A percentile compares a stretch with the other conserved stretches of the same genome.
Evolutionary conservation across 2,797 vertebrate genomes (phyloP).

Genomic region (Sparus aurata): DNA sequence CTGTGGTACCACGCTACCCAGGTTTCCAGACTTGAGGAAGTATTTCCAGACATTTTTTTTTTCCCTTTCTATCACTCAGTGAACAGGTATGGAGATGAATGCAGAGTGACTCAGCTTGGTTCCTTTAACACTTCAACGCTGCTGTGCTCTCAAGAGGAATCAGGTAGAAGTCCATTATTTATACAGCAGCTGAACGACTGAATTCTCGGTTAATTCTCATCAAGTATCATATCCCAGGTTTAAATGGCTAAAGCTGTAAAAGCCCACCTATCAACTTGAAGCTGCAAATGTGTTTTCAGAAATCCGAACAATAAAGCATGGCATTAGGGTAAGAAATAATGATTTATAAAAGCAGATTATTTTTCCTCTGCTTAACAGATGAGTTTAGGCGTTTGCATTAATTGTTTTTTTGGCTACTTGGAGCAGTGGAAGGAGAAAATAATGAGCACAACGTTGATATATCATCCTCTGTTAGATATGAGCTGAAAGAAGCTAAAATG

Average conservation of each 20-base stretch:
- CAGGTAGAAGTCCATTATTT: conserved; percentile 18
- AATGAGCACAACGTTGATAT: neutral
- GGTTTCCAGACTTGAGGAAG: conserved; percentile 30
- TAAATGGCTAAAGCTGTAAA: neutral
- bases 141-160: conserved; percentile 42
- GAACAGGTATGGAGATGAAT: conserved; percentile 57
- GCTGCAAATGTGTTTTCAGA: neutral
- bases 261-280: neutral
- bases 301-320: neutral
- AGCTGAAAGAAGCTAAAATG: neutral
- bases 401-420: neutral
- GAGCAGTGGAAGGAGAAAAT: neutral
- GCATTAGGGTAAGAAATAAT: neutral
- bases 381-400: neutral
- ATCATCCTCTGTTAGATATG: neutral
- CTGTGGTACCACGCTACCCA: conserved; percentile 27
- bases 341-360: neutral
- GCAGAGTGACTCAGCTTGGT: conserved; percentile 58
- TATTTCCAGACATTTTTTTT: conserved; percentile 36
- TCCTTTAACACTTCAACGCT: conserved; percentile 40
- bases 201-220: conserved; percentile 11
- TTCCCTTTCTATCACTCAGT: conserved; percentile 21
- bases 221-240: neutral
- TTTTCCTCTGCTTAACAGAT: neutral
- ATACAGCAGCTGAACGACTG: conserved; percentile 20